A percentile compares a stretch with the other conserved stretches of the same genome.
Conservation (phyloP, 2,113 vertebrate species). For the Melanotaenia duboulayi region DNA sequence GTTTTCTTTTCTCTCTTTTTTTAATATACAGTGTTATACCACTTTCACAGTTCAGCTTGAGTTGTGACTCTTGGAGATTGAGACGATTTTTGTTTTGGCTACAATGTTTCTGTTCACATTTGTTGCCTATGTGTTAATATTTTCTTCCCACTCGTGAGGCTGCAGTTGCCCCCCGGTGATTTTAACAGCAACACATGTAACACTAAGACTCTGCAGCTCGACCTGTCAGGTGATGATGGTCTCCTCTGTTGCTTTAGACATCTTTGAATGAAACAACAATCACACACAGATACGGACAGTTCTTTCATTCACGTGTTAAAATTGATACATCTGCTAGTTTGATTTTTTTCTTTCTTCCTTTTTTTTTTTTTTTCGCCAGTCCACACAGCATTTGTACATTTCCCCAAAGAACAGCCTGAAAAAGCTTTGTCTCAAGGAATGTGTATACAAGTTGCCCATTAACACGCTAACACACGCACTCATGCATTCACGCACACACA, state of each 20-base stretch:
- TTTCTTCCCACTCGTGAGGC: constrained; percentile 43
- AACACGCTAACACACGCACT: constrained; percentile 70
- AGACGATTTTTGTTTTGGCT: constrained; percentile 89
- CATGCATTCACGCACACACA: constrained; percentile 56
- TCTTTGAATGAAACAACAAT: constrained; percentile 71
- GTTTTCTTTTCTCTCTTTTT: constrained; percentile 74
- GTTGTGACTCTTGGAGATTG: constrained; percentile 98
- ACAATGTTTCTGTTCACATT: constrained; percentile 77
- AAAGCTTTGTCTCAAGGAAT: constrained; percentile 97
- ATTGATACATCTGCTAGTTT: constrained; percentile 69
- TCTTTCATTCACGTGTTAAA: constrained; percentile 66
- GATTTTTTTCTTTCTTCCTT: constrained; percentile 59
- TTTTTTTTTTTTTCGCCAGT: constrained; percentile 85
- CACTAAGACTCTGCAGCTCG: constrained; percentile 87
- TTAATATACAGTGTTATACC: constrained; percentile 99
- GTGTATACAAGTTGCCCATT: constrained; percentile 95
- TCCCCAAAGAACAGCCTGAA: constrained; percentile 92
- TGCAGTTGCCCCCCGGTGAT: constrained; percentile 14
- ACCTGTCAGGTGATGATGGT: constrained; percentile 81
- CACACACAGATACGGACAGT: constrained; percentile 63
- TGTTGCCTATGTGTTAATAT: constrained; percentile 79
- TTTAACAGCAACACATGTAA: constrained; percentile 72
- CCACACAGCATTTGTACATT: constrained; percentile 89
- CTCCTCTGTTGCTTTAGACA: constrained; percentile 75
- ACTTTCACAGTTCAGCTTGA: constrained; percentile 99